These are phyloP conservation scores for Takifugu flavidus DNA, from an alignment of 2,113 vertebrate genomes.

Conservation along the genomic window DNA sequence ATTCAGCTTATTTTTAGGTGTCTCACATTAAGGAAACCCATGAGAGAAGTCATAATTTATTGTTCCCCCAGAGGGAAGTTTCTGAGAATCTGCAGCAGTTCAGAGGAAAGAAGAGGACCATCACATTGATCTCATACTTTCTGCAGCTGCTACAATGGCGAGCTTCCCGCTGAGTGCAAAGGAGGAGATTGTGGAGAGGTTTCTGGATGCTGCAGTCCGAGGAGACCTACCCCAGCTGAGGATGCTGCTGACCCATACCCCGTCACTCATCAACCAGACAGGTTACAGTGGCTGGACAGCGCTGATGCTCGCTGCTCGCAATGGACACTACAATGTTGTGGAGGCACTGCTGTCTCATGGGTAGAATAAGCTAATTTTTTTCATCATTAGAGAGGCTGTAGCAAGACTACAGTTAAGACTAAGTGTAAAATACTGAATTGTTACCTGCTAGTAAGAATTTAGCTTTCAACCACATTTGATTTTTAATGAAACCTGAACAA, in stretches of 20 bases:
- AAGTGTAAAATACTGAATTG: neutral
- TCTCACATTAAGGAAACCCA: too few species aligned
- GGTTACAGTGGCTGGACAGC: conserved; percentile 87
- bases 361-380: conserved; percentile 64
- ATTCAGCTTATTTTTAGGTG: too few species aligned
- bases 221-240: conserved; percentile 77
- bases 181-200: conserved; percentile 72
- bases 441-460: neutral
- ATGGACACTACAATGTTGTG: conserved; percentile 79
- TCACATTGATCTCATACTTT: neutral
- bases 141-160: conserved; percentile 30
- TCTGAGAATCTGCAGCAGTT: too few species aligned
- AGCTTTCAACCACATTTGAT: too few species aligned
- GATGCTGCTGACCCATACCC: conserved; percentile 65
- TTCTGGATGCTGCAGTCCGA: conserved; percentile 77
- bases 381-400: neutral
- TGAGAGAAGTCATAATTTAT: too few species aligned
- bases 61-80: too few species aligned
- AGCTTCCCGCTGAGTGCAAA: conserved; percentile 52
- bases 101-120: too few species aligned
- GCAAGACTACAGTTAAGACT: neutral
- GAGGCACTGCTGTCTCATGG: conserved; percentile 79
- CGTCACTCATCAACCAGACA: conserved; percentile 76
- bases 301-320: conserved; percentile 87
- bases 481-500: too few species aligned